These are phyloP conservation scores for Pseudolaguvia tuberculata DNA, from an alignment of 2,113 vertebrate genomes.

Conservation along the genomic window DNA sequence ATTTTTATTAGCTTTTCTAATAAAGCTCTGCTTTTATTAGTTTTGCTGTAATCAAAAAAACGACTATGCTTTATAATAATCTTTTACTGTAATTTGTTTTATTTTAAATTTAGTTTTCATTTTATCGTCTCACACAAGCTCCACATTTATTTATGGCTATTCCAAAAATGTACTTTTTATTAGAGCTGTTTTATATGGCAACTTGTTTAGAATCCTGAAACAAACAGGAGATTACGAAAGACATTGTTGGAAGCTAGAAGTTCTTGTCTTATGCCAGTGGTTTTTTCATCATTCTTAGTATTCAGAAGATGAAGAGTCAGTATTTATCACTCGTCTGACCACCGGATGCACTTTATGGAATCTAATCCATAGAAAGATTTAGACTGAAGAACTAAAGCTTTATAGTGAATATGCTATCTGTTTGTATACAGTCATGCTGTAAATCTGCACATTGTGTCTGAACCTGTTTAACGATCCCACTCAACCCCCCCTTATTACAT, in stretches of 20 bases:
- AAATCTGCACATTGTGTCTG: neutral
- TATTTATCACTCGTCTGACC: conserved; percentile 12
- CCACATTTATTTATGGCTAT: conserved; percentile 8
- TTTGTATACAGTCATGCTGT: neutral
- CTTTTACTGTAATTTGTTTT: conserved; percentile 27
- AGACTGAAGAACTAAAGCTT: neutral
- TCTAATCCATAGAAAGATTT: neutral
- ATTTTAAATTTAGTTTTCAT: neutral
- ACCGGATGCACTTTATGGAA: conserved; percentile 29
- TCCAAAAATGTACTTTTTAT: neutral
- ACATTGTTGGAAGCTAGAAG: neutral
- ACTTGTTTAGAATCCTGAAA: neutral
- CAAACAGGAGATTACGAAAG: neutral
- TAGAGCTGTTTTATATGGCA: too few species aligned
- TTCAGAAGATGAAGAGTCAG: conserved; percentile 20
- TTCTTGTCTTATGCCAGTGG: neutral
- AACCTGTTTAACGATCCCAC: neutral
- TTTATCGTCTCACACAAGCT: conserved; percentile 27
- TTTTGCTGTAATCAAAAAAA: neutral
- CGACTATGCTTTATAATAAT: neutral
- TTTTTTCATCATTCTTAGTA: neutral
- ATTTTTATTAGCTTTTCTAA: neutral
- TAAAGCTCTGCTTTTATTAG: too few species aligned
- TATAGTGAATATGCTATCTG: conserved; percentile 1
- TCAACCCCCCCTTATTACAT: neutral